Base-by-base conservation (phyloP, 1,140 invertebrate species). In the Conus betulinus region DNA sequence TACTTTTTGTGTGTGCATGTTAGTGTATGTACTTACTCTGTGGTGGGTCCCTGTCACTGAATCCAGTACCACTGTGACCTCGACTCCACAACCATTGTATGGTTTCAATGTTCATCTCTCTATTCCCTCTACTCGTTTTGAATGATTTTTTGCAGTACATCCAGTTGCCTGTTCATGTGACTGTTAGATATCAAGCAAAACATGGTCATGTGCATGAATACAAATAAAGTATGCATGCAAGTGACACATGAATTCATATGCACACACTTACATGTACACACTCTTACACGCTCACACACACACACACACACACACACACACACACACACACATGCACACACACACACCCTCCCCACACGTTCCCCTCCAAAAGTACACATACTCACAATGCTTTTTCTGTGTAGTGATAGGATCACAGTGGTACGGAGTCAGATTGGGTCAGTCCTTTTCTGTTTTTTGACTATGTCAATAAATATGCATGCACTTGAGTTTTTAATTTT, bases 321-420 rank as follows among this genome's bases (percentile, higher is more conserved):
- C 76, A 71, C 6, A n/a, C 23, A 13, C 10, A 63, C 17, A 79
- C 76, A 39, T 7, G 53, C 52, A 81, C 52, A 81, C 78, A 81
- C 78, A 81, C 78, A 81, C 78, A 81, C 78, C 78, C 52, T n/a
- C 10, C 51, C 13, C 78, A 81, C 51, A 81, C 39, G 53, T 11
- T 10, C 76, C 57, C 17, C 17, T 60, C 57, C 17, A 10, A 60
- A 17, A 10, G 57, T 60, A 71, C 6, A n/a, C 23, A 13, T 71
- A 63, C 17, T 20, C 60, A 63, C 17, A 4, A 11, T 63, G 11
- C 17, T 63, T 63, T 63, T 63, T 4, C 60, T 63, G 17, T 63
- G 17, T 20, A 63, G 60, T 1, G 60, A 63, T 20, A 13, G 67
- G 67, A n/a, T 13, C 67, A 71, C 67, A 71, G 23, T 71, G 67